Percentiles rank a stretch among this genome's conserved stretches.
phyloP scores from a whole-genome alignment of 2,113 vertebrate species.

The Cheirogaleus medius region DNA sequence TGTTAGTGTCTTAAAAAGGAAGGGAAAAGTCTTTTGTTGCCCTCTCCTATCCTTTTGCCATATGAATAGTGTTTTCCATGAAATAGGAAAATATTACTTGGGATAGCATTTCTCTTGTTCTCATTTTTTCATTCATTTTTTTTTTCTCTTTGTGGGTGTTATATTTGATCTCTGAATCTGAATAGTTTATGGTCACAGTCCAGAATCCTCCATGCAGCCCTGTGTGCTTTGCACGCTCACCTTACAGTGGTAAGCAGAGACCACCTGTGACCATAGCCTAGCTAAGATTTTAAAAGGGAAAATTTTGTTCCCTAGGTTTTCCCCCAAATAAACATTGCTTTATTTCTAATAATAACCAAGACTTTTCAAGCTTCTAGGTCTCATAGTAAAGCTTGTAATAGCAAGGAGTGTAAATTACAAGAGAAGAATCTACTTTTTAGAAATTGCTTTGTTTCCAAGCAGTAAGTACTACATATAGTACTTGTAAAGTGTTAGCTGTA shows the following conservation, averaged over 20 bases:
- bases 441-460: slow-evolving; percentile 89
- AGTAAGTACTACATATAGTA: slow-evolving; percentile 87
- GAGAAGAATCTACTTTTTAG: slow-evolving; percentile 88
- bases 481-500: slow-evolving; percentile 87
- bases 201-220: slow-evolving; percentile 72
- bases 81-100: slow-evolving; percentile 89
- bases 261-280: slow-evolving; percentile 87
- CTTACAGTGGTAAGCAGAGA: slow-evolving; percentile 72
- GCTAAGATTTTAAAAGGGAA: slow-evolving; percentile 87
- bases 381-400: slow-evolving; percentile 90
- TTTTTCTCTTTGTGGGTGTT: slow-evolving; percentile 79
- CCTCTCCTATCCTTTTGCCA: slow-evolving; percentile 91
- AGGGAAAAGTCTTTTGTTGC: slow-evolving; percentile 85
- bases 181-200: slow-evolving; percentile 84
- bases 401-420: slow-evolving; percentile 87
- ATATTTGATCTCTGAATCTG: slow-evolving; percentile 88
- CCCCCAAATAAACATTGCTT: slow-evolving; percentile 82
- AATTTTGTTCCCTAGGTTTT: slow-evolving; percentile 79
- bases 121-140: slow-evolving; percentile 66
- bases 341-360: slow-evolving; percentile 90
- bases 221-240: slow-evolving; percentile 54
- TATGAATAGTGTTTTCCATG: slow-evolving; percentile 91
- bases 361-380: slow-evolving; percentile 89
- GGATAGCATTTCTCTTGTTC: slow-evolving; percentile 83
- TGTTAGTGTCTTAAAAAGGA: slow-evolving; percentile 97